Evolutionary conservation across 2,888 invertebrate genomes (phyloP).

Genomic region (Agonopterix alstromeriana): DNA sequence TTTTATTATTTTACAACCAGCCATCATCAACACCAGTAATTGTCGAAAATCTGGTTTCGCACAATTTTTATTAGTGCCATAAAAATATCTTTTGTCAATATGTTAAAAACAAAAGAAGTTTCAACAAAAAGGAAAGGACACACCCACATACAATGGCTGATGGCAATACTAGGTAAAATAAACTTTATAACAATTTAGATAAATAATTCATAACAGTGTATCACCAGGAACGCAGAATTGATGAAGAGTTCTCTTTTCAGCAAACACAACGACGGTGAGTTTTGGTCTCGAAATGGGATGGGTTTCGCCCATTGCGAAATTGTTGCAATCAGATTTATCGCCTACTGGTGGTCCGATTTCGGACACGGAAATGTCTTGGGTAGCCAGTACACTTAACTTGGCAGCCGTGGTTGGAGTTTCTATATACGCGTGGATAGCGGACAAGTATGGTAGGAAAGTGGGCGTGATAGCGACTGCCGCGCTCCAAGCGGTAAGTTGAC

Average conservation of each 20-base stretch:
- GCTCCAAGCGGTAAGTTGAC: conserved; percentile 57
- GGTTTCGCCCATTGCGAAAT: conserved; percentile 57
- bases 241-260: conserved; percentile 36
- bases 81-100: neutral
- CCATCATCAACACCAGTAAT: too few relatives aligned
- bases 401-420: conserved; percentile 42
- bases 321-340: conserved; percentile 41
- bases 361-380: conserved; percentile 52
- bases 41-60: too few relatives aligned
- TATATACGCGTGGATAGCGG: conserved; percentile 54
- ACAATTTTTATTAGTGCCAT: too few relatives aligned
- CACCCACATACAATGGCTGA: conserved; percentile 29
- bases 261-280: conserved; percentile 49
- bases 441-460: conserved; percentile 53
- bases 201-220: conserved; percentile 25
- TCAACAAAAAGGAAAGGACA: conserved; percentile 13
- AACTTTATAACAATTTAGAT: conserved; percentile 18
- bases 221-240: conserved; percentile 27
- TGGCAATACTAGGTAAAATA: conserved; percentile 17
- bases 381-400: conserved; percentile 55
- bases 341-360: conserved; percentile 46
- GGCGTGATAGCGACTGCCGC: conserved; percentile 57
- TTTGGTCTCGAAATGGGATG: conserved; percentile 61
- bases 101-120: conserved; percentile 1
- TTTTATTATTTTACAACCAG: too few relatives aligned